Percentiles rank a stretch among this genome's conserved stretches.
phyloP scores from a whole-genome alignment of 2,113 vertebrate species.

The Isurus oxyrinchus region DNA sequence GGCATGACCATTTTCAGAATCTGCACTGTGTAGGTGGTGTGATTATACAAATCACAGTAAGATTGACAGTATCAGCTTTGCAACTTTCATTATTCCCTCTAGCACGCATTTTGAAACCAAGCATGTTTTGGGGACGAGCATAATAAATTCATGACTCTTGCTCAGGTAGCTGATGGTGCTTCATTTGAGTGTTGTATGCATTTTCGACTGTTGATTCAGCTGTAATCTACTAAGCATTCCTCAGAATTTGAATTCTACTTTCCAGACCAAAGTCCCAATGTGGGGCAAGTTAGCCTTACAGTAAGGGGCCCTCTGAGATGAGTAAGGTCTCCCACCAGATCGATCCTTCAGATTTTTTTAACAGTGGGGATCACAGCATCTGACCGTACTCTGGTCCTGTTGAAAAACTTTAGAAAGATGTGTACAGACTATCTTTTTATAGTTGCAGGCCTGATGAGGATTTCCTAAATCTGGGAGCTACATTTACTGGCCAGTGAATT shows the following conservation, averaged over 20 bases:
- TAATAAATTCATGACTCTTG: background rate
- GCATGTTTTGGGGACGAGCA: background rate
- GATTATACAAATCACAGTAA: background rate
- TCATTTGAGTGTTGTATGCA: background rate
- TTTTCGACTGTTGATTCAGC: background rate
- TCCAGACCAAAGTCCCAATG: background rate
- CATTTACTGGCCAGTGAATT: background rate
- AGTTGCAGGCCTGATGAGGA: background rate
- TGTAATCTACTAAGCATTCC: background rate
- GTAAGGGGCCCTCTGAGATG: background rate
- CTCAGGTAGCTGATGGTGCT: background rate
- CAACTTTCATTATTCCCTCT: background rate
- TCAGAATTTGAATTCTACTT: background rate
- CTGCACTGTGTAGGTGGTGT: background rate
- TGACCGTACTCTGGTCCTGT: background rate
- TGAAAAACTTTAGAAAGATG: background rate
- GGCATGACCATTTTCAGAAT: background rate
- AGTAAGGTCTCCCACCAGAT: background rate
- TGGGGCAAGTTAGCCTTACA: background rate
- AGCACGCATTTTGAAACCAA: background rate
- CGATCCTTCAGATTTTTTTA: background rate
- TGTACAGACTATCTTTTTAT: background rate
- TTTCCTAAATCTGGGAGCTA: background rate
- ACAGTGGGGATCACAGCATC: background rate
- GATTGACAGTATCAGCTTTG: background rate